Evolutionary conservation across 1,140 invertebrate species (phyloP).

Genomic region (Drosophila kanapiae): DNA sequence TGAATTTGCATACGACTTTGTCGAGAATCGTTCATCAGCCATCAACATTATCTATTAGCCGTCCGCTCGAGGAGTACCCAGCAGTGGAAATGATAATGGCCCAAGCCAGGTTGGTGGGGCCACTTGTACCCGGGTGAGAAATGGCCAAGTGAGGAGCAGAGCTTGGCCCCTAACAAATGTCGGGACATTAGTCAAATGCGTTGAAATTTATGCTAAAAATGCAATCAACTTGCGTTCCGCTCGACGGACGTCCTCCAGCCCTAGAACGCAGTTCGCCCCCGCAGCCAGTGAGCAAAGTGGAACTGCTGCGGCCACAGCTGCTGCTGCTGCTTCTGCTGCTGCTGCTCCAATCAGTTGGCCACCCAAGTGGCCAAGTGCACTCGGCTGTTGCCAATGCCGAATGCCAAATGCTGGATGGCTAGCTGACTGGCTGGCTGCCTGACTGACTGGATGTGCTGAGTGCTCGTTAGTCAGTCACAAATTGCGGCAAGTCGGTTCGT

Average conservation of each 20-base stretch:
- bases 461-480: constrained; percentile 74
- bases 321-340: constrained; percentile 5
- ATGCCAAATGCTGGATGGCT: constrained; percentile 25
- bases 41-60: constrained; percentile 63
- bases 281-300: constrained; percentile 10
- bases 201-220: constrained; percentile 84
- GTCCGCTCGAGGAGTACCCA: constrained; percentile 29
- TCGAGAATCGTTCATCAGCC: constrained; percentile 35
- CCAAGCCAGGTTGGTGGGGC: constrained; percentile 16
- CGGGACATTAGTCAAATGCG: constrained; percentile 80
- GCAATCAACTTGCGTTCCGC: constrained; percentile 81
- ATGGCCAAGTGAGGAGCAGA: constrained; percentile 42
- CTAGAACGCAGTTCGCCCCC: constrained; percentile 6
- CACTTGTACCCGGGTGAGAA: constrained; percentile 53
- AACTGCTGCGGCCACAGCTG: constrained; percentile 11
- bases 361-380: constrained; percentile 71
- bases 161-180: constrained; percentile 67
- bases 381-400: constrained; percentile 57
- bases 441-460: constrained; percentile 30
- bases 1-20: constrained; percentile 54
- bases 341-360: constrained; percentile 51
- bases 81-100: constrained; percentile 43
- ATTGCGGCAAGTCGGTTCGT: constrained; percentile 52
- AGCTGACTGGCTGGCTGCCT: constrained; percentile 5
- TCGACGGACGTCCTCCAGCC: constrained; percentile 42